These are phyloP conservation scores for Spea multiplicata DNA, from an alignment of 2,113 vertebrate genomes.

Conservation along the genomic window DNA sequence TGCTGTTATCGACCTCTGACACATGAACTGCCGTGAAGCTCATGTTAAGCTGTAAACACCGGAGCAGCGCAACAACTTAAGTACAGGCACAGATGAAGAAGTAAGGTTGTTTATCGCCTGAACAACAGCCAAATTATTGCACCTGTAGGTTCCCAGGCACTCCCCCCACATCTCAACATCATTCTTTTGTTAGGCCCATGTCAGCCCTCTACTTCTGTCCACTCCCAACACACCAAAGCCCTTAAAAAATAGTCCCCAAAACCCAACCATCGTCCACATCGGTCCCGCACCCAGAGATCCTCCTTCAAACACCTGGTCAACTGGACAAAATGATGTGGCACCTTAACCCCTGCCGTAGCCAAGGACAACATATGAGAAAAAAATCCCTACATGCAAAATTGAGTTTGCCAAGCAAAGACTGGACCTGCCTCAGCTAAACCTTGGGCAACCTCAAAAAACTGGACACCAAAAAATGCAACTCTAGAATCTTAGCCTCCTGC, in stretches of 20 bases:
- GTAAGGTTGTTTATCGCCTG: no score
- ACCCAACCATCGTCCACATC: neutral
- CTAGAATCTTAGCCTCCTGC: no score
- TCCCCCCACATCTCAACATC: neutral
- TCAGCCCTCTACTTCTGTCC: neutral
- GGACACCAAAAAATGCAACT: no score
- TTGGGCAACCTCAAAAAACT: no score
- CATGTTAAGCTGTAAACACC: no score
- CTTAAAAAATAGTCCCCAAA: neutral
- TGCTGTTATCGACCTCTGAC: no score
- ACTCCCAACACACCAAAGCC: neutral
- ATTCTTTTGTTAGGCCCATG: neutral
- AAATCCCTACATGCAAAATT: no score
- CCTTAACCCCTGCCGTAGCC: neutral
- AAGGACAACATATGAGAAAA: neutral
- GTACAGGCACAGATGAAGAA: no score
- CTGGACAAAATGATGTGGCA: neutral
- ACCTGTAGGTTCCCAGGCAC: neutral
- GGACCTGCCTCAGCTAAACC: neutral
- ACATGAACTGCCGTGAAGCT: no score
- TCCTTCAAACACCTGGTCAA: neutral
- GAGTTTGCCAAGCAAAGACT: neutral
- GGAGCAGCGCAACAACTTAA: no score
- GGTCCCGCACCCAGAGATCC: neutral
- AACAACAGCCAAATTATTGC: no score